Conservation (phyloP, 1,140 invertebrate species). For the Aphis craccivora region DNA sequence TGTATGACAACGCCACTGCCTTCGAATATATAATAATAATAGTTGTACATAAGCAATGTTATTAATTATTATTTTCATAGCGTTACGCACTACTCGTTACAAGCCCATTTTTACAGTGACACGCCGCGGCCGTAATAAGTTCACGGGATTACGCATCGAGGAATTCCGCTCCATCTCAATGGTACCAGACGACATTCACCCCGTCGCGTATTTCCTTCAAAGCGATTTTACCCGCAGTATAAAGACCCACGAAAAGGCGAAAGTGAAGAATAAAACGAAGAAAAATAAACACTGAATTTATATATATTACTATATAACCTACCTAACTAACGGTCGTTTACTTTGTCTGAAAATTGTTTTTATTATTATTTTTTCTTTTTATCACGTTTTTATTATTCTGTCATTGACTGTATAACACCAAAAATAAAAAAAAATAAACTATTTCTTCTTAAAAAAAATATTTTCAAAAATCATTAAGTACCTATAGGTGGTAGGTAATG, state of each 20-base stretch:
- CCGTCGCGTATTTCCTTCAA: neutral
- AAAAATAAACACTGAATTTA: neutral
- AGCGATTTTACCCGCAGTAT: constrained; percentile 17
- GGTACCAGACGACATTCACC: neutral
- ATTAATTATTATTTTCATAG: constrained; percentile 46
- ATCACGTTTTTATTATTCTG: neutral
- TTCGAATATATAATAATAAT: neutral
- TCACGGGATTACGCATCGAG: constrained; percentile 28
- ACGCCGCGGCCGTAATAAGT: neutral
- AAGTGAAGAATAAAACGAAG: neutral
- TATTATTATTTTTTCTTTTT: neutral
- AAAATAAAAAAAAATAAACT: neutral
- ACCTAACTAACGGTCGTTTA: neutral
- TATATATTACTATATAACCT: neutral
- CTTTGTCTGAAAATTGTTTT: neutral
- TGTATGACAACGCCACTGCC: constrained; percentile 11
- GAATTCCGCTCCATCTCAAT: neutral
- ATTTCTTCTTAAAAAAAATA: neutral
- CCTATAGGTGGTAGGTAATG: neutral
- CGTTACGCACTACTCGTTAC: neutral
- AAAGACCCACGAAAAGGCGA: neutral
- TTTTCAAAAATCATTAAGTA: constrained; percentile 3
- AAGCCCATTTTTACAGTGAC: constrained; percentile 19
- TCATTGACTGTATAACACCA: neutral
- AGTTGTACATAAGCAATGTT: constrained; percentile 2